Evolutionary conservation across 2,888 invertebrate genomes (phyloP), one percentile per base, ranked within the genome.

Genomic region (Mongoloraphidia duomilia): DNA sequence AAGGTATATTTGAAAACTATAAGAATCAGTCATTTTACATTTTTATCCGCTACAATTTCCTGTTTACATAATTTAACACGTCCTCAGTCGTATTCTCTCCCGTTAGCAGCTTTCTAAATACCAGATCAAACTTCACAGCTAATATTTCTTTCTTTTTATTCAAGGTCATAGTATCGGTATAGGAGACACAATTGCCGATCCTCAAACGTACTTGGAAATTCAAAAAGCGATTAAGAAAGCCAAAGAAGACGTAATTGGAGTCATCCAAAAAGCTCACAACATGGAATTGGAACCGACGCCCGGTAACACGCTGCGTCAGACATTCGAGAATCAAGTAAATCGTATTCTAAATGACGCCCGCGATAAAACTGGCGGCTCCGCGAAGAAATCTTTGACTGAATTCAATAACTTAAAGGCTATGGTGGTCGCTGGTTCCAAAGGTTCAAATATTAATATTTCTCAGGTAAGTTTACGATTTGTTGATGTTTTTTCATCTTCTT

Each of bases 391-490:
- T 36, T 75, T 98, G 41, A 98, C 98, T 54, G 98, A 98, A 65
- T 97, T 95, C 73, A 98, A 98, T 68, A 99, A 96, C 70, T 79
- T 98, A 63, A 99, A 98, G 69, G 92, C 96, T 74, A 98, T 99
- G 98, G 98, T 99, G 66, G 97, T 98, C 37, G 91, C 98, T 1
- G 98, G 98, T 57, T 92, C 97, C 0, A 99, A 99, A 69, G 98
- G 98, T 50, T 98, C 97, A 47, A 97, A 97, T 65, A 99, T 99
- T 77, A 99, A 98, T 62, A 99, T 98, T 65, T 98, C 98, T 26
- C 98, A 98, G 79, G 80, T 79, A 59, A n/a, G n/a, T 33, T 46
- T 3, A 26, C 26, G 6, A 26, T 26, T 26, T 26, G 3, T 3
- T 3, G 26, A 6, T 5, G 3, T 26, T 3, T 26, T 26, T 26